These are phyloP conservation scores for Natator depressus DNA, from an alignment of 2,113 vertebrate species.

Conservation along the genomic window DNA sequence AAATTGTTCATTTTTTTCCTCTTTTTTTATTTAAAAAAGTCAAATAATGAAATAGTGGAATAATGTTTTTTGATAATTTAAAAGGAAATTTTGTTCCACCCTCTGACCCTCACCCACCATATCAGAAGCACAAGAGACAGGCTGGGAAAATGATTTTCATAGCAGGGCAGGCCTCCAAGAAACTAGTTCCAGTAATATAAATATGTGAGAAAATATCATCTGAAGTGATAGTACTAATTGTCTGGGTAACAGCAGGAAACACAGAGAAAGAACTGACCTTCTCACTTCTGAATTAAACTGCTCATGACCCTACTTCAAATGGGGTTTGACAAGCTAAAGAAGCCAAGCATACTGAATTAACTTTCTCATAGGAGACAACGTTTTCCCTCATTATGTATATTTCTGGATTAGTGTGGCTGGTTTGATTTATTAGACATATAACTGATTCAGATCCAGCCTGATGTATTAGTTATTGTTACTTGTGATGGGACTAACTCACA, in stretches of 20 bases:
- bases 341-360: background rate
- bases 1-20: background rate
- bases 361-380: background rate
- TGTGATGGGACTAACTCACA: background rate
- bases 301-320: background rate
- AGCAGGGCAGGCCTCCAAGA: background rate
- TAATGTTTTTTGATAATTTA: background rate
- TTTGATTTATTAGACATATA: background rate
- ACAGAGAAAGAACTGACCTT: background rate
- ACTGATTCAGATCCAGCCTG: background rate
- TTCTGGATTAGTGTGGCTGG: background rate
- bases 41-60: background rate
- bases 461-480: background rate
- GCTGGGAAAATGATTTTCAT: background rate
- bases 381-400: background rate
- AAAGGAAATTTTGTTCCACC: background rate
- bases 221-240: background rate
- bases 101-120: background rate
- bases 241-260: background rate
- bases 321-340: background rate
- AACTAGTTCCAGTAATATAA: background rate
- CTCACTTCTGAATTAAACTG: background rate
- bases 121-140: background rate
- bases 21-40: background rate
- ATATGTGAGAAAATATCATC: background rate